Base-by-base conservation (phyloP, 2,797 vertebrate species). In the Menidia menidia region DNA sequence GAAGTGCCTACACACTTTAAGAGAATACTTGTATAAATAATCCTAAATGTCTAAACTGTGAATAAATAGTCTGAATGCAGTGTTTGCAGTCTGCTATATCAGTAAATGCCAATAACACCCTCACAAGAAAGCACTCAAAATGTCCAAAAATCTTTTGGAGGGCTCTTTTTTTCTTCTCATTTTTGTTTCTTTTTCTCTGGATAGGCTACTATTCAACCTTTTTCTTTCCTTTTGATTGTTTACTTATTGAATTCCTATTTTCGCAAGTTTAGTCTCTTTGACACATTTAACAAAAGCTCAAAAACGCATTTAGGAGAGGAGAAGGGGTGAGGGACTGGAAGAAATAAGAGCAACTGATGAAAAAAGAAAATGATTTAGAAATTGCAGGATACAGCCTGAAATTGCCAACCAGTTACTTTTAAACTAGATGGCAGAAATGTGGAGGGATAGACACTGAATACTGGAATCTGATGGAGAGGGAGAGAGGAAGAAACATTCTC, bases 261-360 rank as follows among this genome's bases (percentile, higher is more conserved):
- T 63, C 75, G 76, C 52, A 77, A 81, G 73, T 83, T 86, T 68
- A 71, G 60, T 71, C 41, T 62, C 53, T 84, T 87, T 87, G 64
- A 82, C 73, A 76, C 60, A 12, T 82, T 84, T 81, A 86, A 88
- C 83, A 90, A 92, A 90, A 87, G 44, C 74, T 78, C 64, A 53
- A 68, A 73, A 53, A 82, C 42, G 57, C 35, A 58, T 55, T 31
- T 61, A 71, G 71, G 60, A 65, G 53, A 60, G 30, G 61, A 59
- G 53, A 10, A 12, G 61, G 54, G 57, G 48, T 25, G 35, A 39
- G 53, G 33, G 47, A 62, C 5, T 45, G 31, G 43, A 11, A 14
- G n/a, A 10, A 51, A 47, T 66, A 61, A 66, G 56, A 71, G 25
- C 48, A 63, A 68, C 68, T 43, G 48, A 56, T 42, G 18, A 60